Base-by-base conservation (phyloP, 1,140 invertebrate species). In the Dolichoris vasculosae region DNA sequence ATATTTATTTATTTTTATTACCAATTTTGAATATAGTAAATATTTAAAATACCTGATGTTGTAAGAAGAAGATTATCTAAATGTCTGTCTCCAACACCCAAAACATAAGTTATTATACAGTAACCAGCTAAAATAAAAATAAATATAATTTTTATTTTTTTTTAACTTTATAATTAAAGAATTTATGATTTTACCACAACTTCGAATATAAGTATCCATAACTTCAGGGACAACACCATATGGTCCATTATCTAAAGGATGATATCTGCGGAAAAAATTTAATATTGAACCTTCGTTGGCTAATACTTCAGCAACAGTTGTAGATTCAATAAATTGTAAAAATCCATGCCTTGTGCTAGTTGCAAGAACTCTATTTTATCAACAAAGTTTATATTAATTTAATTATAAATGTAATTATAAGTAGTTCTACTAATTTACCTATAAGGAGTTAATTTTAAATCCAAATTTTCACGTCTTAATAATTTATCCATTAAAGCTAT, bases 401-500 rank as follows among this genome's bases (percentile, higher is more conserved):
- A 6, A 6, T 73, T 43, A 26, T 73, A 63, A 81, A 46, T 75
- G 30, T 71, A 82, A 63, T 78, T 55, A 77, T 77, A 38, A 78
- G 82, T 48, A 63, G 20, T 76, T 73, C 38, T 63, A 48, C 46
- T 59, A 13, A 83, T 43, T 84, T 88, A 96, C 93, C 97, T 96
- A 90, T 99, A 99, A 0, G 99, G 98, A 0, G 98, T 99, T 84
- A 99, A 90, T 91, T 98, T 99, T 51, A 99, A 94, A 94, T 99
- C 98, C 51, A 99, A 93, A 93, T 99, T 99, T 93, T 99, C 98
- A 88, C 97, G 95, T 69, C 97, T 94, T 51, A 99, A 93, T 35
- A 99, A 93, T 93, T 98, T 97, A 93, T 99, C 99, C 98, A 99
- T 99, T 8, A 99, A 94, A 0, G 98, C 98, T 84, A 99, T 99